Conservation (phyloP, 2,888 invertebrate species). For the Incurvaria masculella region DNA sequence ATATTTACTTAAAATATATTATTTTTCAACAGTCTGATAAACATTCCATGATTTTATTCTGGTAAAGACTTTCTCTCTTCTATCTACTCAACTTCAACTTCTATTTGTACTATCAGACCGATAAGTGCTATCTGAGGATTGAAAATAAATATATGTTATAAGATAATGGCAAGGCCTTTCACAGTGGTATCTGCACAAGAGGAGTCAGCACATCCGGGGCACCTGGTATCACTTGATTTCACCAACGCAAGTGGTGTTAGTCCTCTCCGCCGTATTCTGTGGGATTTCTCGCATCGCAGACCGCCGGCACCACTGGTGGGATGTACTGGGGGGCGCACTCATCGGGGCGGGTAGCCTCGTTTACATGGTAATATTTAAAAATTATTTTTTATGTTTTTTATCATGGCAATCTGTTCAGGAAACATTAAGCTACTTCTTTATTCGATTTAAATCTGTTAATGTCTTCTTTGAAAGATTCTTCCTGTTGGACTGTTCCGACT, state of each 20-base stretch:
- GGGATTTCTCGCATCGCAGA: slow-evolving; percentile 65
- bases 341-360: slow-evolving; percentile 53
- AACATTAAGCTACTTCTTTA: too few species aligned
- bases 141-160: slow-evolving; percentile 14
- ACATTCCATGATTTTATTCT: not conserved
- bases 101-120: too few species aligned
- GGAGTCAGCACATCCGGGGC: slow-evolving; percentile 19
- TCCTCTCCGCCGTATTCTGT: slow-evolving; percentile 55
- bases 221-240: slow-evolving; percentile 32
- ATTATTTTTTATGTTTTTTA: too few species aligned
- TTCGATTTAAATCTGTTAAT: too few species aligned
- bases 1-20: too few species aligned
- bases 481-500: too few species aligned
- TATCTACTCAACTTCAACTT: too few species aligned
- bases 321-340: slow-evolving; percentile 62
- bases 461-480: too few species aligned
- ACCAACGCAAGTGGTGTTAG: slow-evolving; percentile 48
- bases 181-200: slow-evolving; percentile 61
- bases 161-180: too few species aligned
- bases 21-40: too few species aligned
- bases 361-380: slow-evolving; percentile 59
- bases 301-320: slow-evolving; percentile 77
- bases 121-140: too few species aligned
- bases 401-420: too few species aligned
- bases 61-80: not conserved